A percentile compares a stretch with the other conserved stretches of the same genome.
These are phyloP conservation scores for Nematolebias whitei DNA, from an alignment of 2,113 vertebrate genomes.

Conservation along the genomic window DNA sequence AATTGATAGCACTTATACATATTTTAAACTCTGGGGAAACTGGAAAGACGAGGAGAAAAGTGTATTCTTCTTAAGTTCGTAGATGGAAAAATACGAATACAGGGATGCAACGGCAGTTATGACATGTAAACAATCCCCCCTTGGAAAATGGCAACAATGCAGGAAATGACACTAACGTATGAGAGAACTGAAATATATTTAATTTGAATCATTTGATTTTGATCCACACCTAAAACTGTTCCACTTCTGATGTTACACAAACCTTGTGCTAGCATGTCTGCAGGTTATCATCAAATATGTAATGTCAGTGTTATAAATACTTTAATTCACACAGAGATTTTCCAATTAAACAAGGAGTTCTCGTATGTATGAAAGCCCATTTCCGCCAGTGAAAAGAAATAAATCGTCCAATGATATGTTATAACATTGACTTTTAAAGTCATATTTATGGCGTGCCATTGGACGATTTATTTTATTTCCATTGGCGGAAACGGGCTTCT, in stretches of 20 bases:
- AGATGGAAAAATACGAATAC: not conserved
- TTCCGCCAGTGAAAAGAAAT: no score
- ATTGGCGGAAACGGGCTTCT: no score
- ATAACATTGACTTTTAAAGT: no score
- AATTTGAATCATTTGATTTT: constrained; percentile 12
- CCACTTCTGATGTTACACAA: constrained; percentile 12
- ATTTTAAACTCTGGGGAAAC: not conserved
- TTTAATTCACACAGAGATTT: constrained; percentile 14
- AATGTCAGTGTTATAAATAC: constrained; percentile 19
- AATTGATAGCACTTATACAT: constrained; percentile 22
- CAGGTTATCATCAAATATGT: constrained; percentile 29
- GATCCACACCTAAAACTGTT: not conserved
- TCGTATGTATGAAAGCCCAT: no score
- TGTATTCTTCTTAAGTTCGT: constrained; percentile 1
- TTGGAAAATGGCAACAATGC: constrained; percentile 15
- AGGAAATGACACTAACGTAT: constrained; percentile 14
- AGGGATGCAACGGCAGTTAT: constrained; percentile 11
- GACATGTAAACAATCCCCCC: constrained; percentile 13
- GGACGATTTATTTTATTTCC: no score
- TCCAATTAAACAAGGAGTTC: constrained; percentile 18
- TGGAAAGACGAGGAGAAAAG: not conserved
- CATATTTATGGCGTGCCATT: no score
- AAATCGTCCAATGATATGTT: no score
- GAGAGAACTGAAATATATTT: constrained; percentile 4
- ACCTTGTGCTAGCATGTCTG: constrained; percentile 7